Evolutionary conservation across 2,888 invertebrate species (phyloP).

Genomic region (Trichopria drosophilae): DNA sequence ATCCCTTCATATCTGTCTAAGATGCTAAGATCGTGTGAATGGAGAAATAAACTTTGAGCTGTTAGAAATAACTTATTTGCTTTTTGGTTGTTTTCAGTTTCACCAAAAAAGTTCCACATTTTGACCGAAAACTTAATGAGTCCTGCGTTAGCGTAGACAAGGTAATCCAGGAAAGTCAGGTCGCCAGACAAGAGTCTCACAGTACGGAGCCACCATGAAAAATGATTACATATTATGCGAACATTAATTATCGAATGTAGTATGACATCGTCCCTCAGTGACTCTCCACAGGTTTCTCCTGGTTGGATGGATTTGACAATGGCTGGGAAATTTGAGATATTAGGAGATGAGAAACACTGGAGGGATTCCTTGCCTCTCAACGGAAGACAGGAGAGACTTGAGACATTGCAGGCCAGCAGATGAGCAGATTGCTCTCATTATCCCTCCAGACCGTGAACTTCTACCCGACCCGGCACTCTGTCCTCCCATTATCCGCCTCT

Average conservation of each 20-base stretch:
- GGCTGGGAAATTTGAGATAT: too few relatives aligned
- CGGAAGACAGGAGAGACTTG: conserved; percentile 37
- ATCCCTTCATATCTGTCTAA: conserved; percentile 2
- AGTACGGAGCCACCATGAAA: conserved; percentile 6
- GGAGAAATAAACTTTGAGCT: too few relatives aligned
- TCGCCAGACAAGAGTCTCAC: conserved; percentile 1
- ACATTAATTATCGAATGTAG: conserved; percentile 9
- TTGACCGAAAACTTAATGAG: conserved; percentile 9
- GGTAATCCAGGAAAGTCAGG: conserved; percentile 8
- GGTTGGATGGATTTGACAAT: too few relatives aligned
- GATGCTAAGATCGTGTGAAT: neutral
- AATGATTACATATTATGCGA: conserved; percentile 10
- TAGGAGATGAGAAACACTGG: conserved; percentile 1
- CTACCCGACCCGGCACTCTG: conserved; percentile 40
- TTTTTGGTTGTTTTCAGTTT: too few relatives aligned
- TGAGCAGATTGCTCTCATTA: conserved; percentile 49
- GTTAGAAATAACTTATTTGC: too few relatives aligned
- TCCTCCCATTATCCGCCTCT: conserved; percentile 40
- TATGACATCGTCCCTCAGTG: neutral
- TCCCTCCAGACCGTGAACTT: conserved; percentile 44
- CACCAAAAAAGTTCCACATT: too few relatives aligned
- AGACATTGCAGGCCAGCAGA: conserved; percentile 44
- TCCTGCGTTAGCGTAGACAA: neutral
- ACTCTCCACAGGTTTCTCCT: too few relatives aligned
- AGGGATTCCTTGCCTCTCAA: conserved; percentile 10